phyloP scores from a whole-genome alignment of 2,113 vertebrate species.

The Sinocyclocheilus anshuiensis region DNA sequence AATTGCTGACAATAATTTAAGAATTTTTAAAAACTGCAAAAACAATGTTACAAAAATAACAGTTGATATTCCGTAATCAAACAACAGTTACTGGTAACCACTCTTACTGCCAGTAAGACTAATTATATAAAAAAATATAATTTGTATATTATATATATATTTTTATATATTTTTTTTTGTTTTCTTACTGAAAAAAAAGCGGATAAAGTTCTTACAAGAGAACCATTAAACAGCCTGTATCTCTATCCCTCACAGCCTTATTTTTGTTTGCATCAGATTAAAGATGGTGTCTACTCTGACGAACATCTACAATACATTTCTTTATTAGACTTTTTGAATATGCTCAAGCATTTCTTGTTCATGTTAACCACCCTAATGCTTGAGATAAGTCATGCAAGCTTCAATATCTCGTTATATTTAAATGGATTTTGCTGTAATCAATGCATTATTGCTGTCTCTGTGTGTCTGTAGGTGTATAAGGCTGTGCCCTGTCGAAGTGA shows the following conservation, averaged over 20 bases:
- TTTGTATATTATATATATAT: no score
- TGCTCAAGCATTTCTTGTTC: neutral
- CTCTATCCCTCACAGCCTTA: neutral
- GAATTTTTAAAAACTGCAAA: neutral
- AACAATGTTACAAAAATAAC: neutral
- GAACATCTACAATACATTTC: neutral
- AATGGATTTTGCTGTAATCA: neutral
- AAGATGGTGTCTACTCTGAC: neutral
- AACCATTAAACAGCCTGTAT: neutral
- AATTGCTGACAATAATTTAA: neutral
- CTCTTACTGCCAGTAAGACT: neutral
- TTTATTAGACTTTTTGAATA: neutral
- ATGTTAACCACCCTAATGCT: neutral
- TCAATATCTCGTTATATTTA: neutral
- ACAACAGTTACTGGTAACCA: neutral
- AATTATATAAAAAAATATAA: no score
- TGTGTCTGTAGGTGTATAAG: conserved; percentile 85
- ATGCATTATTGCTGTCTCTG: neutral
- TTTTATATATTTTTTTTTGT: no score
- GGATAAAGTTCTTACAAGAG: neutral
- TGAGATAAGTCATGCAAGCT: neutral
- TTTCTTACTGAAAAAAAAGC: neutral
- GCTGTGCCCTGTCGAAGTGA: conserved; percentile 86
- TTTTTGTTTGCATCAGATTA: neutral
- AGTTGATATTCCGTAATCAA: neutral